Evolutionary conservation across 1,140 invertebrate species (phyloP), one percentile per base, ranked within the genome.

Genomic region (Probaryconus sp.): DNA sequence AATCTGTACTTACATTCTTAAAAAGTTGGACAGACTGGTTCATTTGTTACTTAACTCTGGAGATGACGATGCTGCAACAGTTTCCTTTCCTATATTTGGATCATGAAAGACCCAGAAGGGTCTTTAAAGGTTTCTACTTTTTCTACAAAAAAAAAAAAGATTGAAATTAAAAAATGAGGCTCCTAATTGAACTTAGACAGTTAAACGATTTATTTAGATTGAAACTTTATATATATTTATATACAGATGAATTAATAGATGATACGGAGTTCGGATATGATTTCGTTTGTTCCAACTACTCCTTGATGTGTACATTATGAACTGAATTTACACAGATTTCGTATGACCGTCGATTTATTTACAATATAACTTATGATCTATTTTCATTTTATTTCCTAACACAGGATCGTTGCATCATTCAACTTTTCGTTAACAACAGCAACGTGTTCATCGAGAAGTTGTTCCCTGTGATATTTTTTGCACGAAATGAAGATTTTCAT

Each of bases 181-280:
- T 10, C 63, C 6, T 20, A 1, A 20, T 6, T 26, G 5, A 43
- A 58, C 37, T 35, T 48, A 11, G 77, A 85, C 81, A 84, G 81
- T 79, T 82, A 82, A 84, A 84, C 81, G 81, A 75, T 85, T 85
- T 84, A 84, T 84, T 85, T 61, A 74, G 81, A 84, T 83, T 78
- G 76, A 84, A 83, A 84, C 72, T 80, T 80, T 78, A 78, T 81
- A 79, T 81, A 79, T 71, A n/a, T 21, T 20, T 85, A 85, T 85
- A 84, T 85, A 85, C 83, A 84, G 84, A 84, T 69, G 80, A 78
- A 77, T 79, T 82, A 79, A 56, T 79, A 84, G 78, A 83, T 79
- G 82, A 83, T 83, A 84, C 79, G 78, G 76, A 81, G 73, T 68
- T 79, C 68, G 55, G 81, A 84, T 83, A 84, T 83, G 83, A 83